phyloP scores from a whole-genome alignment of 2,888 invertebrate genomes.

The Acronicta psi region DNA sequence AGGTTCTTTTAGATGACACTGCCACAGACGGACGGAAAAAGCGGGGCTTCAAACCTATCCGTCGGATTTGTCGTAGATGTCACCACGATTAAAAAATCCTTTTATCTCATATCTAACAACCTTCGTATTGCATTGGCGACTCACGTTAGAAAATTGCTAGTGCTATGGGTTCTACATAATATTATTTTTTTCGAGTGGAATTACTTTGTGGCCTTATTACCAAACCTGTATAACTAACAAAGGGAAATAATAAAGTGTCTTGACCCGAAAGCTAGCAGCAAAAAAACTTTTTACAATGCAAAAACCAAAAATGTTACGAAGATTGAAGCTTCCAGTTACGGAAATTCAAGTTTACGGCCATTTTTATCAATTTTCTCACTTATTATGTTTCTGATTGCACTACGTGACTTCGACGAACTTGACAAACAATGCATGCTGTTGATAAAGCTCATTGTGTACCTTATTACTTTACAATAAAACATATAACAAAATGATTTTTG shows the following conservation, averaged over 20 bases:
- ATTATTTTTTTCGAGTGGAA: too few species aligned
- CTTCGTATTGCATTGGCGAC: too few species aligned
- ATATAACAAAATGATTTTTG: conserved; percentile 25
- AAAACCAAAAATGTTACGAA: conserved; percentile 22
- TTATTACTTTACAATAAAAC: conserved; percentile 43
- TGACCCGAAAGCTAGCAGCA: conserved; percentile 39
- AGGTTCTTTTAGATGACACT: too few species aligned
- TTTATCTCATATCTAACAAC: too few species aligned
- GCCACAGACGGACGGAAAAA: too few species aligned
- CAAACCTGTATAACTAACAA: conserved; percentile 11
- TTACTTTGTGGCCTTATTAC: too few species aligned
- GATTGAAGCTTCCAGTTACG: conserved; percentile 23
- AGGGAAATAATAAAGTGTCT: conserved; percentile 29
- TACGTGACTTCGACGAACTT: conserved; percentile 52
- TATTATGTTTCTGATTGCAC: conserved; percentile 56
- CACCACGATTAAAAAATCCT: too few species aligned
- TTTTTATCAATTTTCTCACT: conserved; percentile 54
- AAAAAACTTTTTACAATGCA: conserved; percentile 28
- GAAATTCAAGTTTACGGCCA: conserved; percentile 38
- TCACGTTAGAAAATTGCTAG: too few species aligned
- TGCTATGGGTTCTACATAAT: too few species aligned
- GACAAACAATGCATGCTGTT: conserved; percentile 27
- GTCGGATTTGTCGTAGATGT: too few species aligned
- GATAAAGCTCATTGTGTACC: conserved; percentile 32
- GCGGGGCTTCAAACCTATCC: too few species aligned